phyloP scores from a whole-genome alignment of 2,113 vertebrate genomes.

The Columba livia region DNA sequence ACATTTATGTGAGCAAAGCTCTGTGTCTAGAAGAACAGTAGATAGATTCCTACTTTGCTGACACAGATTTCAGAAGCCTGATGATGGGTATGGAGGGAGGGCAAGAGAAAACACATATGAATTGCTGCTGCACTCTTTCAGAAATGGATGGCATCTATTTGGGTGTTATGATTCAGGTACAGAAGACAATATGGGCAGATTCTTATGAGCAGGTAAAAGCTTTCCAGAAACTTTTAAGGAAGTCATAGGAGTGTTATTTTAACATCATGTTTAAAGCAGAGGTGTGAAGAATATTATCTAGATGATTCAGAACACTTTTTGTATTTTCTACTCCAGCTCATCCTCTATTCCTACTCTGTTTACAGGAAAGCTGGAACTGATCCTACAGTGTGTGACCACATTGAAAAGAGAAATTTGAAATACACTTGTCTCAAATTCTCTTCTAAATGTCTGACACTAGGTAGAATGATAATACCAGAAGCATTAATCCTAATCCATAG shows the following conservation, averaged over 20 bases:
- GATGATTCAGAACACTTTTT: not conserved
- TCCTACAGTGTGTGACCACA: not conserved
- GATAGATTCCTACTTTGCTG: not conserved
- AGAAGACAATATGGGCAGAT: not conserved
- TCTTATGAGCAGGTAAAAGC: fast-evolving
- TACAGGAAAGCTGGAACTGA: not conserved
- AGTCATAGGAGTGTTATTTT: not conserved
- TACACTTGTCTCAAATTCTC: not conserved
- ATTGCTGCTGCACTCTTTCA: not conserved
- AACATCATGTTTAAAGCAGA: not conserved
- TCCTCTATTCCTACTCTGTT: not conserved
- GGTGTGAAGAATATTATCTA: not conserved
- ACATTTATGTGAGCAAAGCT: not conserved
- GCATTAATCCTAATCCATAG: not conserved
- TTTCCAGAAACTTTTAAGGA: not conserved
- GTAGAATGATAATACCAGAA: not conserved
- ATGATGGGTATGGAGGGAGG: not conserved
- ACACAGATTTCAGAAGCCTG: not conserved
- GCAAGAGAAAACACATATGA: not conserved
- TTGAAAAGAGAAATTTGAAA: not conserved
- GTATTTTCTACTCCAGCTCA: not conserved
- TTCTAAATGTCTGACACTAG: not conserved
- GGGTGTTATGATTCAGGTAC: not conserved
- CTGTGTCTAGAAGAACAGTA: not conserved
- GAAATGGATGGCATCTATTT: not conserved